Evolutionary conservation across 2,113 vertebrate species (phyloP), one percentile per base, ranked within the genome.

Genomic region (Numida meleagris): DNA sequence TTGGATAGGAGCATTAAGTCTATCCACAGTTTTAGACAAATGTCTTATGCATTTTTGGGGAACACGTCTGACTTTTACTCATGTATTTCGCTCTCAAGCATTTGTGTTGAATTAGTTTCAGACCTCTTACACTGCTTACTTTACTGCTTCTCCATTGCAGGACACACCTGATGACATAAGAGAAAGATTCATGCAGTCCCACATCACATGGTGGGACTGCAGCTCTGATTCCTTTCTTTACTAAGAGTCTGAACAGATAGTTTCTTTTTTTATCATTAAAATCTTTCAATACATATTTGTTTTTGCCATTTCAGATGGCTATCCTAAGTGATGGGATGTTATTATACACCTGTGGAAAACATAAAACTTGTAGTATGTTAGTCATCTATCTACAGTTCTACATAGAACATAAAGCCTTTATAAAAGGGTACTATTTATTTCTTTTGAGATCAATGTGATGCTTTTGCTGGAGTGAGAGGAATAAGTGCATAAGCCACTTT

Each of bases 101-200:
- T 36, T 53, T 0, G 0, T 12, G 16, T 73, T 42, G 31, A 67
- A 63, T 48, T 23, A 45, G 33, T 42, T 21, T 51, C 43, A 57
- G 68, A 34, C 6, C 9, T 27, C 18, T 9, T 34, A 17, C 19
- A 10, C 0, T 59, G 51, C 25, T 51, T 27, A 12, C 46, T 46
- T 72, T 19, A 4, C 9, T 70, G 33, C 38, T 27, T 21, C 38
- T 63, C 51, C 11, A 3, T 7, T 74, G 36, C 91, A 90, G 82
- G 67, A 59, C 63, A 40, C 24, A 12, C 11, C 0, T 7, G 29
- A 34, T 4, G 33, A 14, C 16, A 2, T 0, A 23, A 33, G 36
- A 81, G 24, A 58, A 4, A 27, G 12, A 7, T 36, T 15, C 8
- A 6, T 12, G 14, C 14, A 14, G 36, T 19, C 21, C 15, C 6